phyloP scores from a whole-genome alignment of 2,888 invertebrate species.

The Pollenia amentaria region DNA sequence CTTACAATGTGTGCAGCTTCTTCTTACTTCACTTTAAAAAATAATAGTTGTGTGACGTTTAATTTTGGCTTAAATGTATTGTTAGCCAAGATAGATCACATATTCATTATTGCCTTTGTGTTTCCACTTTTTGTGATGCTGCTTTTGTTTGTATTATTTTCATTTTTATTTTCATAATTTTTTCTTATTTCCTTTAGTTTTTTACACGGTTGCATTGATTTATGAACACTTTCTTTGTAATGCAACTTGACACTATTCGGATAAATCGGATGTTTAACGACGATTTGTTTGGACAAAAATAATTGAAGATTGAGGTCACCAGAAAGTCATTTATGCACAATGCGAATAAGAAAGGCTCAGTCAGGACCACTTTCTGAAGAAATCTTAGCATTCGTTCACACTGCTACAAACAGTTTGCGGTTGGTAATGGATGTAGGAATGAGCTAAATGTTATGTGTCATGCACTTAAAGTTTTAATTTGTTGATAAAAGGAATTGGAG shows the following conservation, averaged over 20 bases:
- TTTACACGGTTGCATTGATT: slow-evolving; percentile 59
- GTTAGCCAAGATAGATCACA: slow-evolving; percentile 48
- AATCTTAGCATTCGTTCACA: background rate
- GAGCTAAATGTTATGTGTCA: slow-evolving; percentile 16
- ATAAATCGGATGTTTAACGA: slow-evolving; percentile 63
- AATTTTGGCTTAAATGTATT: slow-evolving; percentile 30
- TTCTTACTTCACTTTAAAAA: background rate
- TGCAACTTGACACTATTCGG: slow-evolving; percentile 68
- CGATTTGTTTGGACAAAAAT: slow-evolving; percentile 70
- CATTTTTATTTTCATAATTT: slow-evolving; percentile 1
- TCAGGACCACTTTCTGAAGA: slow-evolving; percentile 12
- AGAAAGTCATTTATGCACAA: slow-evolving; percentile 61
- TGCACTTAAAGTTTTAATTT: slow-evolving; percentile 26
- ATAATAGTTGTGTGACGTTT: background rate
- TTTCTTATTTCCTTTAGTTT: background rate
- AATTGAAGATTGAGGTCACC: slow-evolving; percentile 67
- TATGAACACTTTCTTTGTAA: slow-evolving; percentile 71
- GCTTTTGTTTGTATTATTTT: slow-evolving; percentile 29
- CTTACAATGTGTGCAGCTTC: background rate
- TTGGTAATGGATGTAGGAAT: slow-evolving; percentile 22
- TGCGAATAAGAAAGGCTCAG: background rate
- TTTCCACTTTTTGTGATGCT: background rate
- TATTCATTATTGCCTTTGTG: slow-evolving; percentile 20
- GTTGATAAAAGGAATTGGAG: slow-evolving; percentile 23
- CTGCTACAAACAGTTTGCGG: background rate